Base-by-base conservation (phyloP, 2,797 vertebrate species). In the Acanthurus lineatus region DNA sequence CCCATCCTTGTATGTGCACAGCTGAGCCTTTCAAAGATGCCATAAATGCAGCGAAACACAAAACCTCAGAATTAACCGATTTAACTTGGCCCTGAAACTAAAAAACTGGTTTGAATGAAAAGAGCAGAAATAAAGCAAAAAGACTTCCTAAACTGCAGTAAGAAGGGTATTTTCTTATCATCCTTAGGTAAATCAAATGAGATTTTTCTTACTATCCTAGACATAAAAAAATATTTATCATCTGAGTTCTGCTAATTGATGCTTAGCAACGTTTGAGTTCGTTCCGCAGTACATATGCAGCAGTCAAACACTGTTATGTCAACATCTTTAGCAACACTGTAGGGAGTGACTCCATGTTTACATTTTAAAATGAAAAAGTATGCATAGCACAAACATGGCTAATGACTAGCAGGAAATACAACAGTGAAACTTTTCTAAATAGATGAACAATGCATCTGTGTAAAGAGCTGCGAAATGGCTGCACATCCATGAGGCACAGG, bases 381-480 rank as follows among this genome's bases (percentile, higher is more conserved):
- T 56, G 19, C 20, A 22, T 1, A 22, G 38, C 11, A 32, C 7
- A 45, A 62, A 67, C n/a, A n/a, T 1, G 40, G 20, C 12, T 54
- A 35, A 61, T 56, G 20, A 59, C 45, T 49, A 52, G 58, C 9
- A 58, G 2, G 51, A 51, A 51, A 61, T 12, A 51, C 6, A 42
- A 53, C 14, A 16, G n/a, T 3, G 49, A 2, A 38, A 56, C 35
- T 35, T 20, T 57, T 68, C 48, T 5, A 22, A 61, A 48, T 35
- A 22, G 11, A 73, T 52, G 16, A 28, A 74, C 32, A 63, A 56
- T 19, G 19, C 14, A 35, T 15, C 6, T 20, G 59, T 58, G 32
- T 57, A 17, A 54, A 75, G 17, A 82, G 52, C 16, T 58, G 61
- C 63, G 59, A 62, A 73, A 76, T 58, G 79, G 65, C 57, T 67